Percentiles rank a stretch among this genome's conserved stretches.
Conservation (phyloP, 2,888 invertebrate genomes). For the Palloptera scutellata region DNA sequence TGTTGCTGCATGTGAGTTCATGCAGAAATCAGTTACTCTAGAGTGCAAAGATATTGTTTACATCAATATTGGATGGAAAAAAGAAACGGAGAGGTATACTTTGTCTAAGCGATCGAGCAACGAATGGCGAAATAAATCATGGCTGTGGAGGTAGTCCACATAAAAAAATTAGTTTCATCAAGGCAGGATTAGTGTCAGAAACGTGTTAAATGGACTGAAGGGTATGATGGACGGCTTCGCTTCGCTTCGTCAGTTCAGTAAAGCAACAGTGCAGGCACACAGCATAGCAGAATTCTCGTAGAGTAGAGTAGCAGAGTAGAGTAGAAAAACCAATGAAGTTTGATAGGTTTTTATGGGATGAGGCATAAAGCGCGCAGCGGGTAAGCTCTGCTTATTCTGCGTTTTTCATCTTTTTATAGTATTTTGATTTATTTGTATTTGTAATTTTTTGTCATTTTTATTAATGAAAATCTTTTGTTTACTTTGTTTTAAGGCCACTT, state of each 20-base stretch:
- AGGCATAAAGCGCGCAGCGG: slow-evolving; percentile 19
- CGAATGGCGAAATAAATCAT: slow-evolving; percentile 56
- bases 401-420: slow-evolving; percentile 24
- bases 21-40: background rate
- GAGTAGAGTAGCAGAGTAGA: slow-evolving; percentile 6
- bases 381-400: background rate
- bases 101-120: slow-evolving; percentile 14
- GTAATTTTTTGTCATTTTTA: slow-evolving; percentile 49
- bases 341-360: slow-evolving; percentile 25
- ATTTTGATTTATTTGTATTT: slow-evolving; percentile 50
- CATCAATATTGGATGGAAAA: background rate
- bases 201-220: slow-evolving; percentile 66
- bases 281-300: background rate
- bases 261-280: background rate
- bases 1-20: slow-evolving; percentile 1
- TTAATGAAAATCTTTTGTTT: slow-evolving; percentile 55
- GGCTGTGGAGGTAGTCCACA: slow-evolving; percentile 50
- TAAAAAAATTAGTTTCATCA: slow-evolving; percentile 65
- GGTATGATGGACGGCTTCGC: slow-evolving; percentile 59
- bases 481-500: slow-evolving; percentile 37
- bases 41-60: background rate
- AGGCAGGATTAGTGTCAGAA: slow-evolving; percentile 65
- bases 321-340: slow-evolving; percentile 29
- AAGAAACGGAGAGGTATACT: background rate
- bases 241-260: slow-evolving; percentile 37